These are phyloP conservation scores for Harpalus rufipes DNA, from an alignment of 2,888 invertebrate genomes.

Conservation along the genomic window DNA sequence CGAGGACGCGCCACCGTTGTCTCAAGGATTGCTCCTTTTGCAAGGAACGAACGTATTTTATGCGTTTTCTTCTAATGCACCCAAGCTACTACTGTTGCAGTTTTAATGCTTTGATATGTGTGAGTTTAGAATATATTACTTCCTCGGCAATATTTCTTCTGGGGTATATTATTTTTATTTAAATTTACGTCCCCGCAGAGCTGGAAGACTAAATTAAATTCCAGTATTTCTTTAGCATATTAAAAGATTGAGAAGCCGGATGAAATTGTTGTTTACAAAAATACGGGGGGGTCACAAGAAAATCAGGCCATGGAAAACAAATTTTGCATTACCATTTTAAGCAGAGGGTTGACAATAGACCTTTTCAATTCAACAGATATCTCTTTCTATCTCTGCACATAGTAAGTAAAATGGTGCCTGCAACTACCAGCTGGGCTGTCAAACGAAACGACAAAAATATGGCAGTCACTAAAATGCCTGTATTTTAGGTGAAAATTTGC, in stretches of 20 bases:
- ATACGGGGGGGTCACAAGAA: too few species aligned
- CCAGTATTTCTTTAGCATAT: background rate
- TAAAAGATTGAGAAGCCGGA: background rate
- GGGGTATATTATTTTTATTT: constrained; percentile 36
- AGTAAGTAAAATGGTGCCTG: too few species aligned
- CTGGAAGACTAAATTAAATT: constrained; percentile 13
- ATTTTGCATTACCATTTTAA: too few species aligned
- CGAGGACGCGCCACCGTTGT: constrained; percentile 28
- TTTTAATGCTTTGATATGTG: constrained; percentile 38
- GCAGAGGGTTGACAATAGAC: too few species aligned
- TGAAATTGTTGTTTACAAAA: too few species aligned
- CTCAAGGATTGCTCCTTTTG: constrained; percentile 24
- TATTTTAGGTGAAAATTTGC: too few species aligned
- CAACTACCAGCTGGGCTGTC: too few species aligned
- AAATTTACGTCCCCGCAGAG: constrained; percentile 5
- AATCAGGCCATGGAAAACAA: too few species aligned
- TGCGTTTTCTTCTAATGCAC: constrained; percentile 34
- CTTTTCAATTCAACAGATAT: too few species aligned
- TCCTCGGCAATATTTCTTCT: constrained; percentile 19
- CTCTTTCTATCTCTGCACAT: too few species aligned
- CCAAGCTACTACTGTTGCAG: background rate
- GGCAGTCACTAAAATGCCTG: too few species aligned
- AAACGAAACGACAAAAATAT: too few species aligned
- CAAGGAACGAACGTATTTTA: constrained; percentile 28
- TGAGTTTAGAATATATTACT: constrained; percentile 36